Percentiles rank a stretch among this genome's conserved stretches.
Conservation (phyloP, 1,140 invertebrate genomes). For the Kradibia gibbosae region DNA sequence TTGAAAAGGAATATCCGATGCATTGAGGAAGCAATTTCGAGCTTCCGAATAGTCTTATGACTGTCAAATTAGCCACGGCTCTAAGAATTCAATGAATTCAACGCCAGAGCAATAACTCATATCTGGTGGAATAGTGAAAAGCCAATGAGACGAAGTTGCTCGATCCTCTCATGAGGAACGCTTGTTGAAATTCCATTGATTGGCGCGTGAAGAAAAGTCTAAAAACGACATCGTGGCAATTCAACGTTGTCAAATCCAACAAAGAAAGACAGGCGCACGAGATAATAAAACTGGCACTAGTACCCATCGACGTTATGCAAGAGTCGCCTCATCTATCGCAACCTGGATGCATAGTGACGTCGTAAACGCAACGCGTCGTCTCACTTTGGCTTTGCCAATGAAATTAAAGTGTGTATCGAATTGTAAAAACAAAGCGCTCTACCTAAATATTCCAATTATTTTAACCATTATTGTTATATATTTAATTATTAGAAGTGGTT, state of each 20-base stretch:
- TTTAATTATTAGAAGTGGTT: too few relatives aligned
- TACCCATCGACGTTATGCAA: not conserved
- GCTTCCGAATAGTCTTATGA: not conserved
- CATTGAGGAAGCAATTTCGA: not conserved
- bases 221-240: conserved; percentile 9
- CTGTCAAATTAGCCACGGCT: not conserved
- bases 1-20: not conserved
- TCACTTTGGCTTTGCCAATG: not conserved
- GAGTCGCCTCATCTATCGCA: conserved; percentile 26
- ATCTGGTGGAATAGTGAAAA: not conserved
- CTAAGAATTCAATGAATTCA: not conserved
- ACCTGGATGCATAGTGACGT: not conserved
- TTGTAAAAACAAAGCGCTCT: not conserved
- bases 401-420: not conserved
- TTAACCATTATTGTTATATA: too few relatives aligned
- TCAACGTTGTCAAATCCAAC: not conserved
- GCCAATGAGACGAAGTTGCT: not conserved
- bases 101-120: not conserved
- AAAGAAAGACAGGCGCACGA: not conserved
- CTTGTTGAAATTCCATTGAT: conserved; percentile 40
- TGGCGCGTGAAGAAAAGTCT: not conserved
- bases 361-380: not conserved
- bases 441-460: not conserved
- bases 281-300: conserved; percentile 33
- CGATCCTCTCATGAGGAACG: not conserved